phyloP scores from a whole-genome alignment of 2,797 vertebrate genomes.

The Paguma larvata region DNA sequence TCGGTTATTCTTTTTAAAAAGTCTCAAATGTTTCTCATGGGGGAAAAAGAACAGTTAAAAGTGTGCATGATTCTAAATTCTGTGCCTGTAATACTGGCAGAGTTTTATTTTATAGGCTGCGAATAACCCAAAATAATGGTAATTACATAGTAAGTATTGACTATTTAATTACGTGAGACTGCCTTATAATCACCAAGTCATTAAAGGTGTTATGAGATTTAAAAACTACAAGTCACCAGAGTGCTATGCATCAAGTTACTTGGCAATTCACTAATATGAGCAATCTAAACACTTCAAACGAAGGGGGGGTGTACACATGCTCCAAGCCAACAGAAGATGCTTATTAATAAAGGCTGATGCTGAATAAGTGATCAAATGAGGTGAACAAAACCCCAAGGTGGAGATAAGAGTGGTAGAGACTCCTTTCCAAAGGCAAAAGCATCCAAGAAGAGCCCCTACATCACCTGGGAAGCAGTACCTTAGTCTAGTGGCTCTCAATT shows the following conservation, averaged over 20 bases:
- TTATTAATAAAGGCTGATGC: background rate
- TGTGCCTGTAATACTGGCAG: slow-evolving; percentile 35
- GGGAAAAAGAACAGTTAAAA: slow-evolving; percentile 53
- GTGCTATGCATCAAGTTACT: background rate
- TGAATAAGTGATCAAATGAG: background rate
- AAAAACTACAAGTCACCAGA: background rate
- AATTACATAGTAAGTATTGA: slow-evolving; percentile 82
- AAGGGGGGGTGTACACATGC: background rate
- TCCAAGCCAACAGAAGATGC: background rate
- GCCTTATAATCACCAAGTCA: slow-evolving; percentile 75
- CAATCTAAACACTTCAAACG: background rate
- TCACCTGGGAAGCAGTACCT: background rate
- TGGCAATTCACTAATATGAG: background rate
- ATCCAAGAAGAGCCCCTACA: background rate
- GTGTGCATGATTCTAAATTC: background rate
- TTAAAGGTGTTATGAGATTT: slow-evolving; percentile 58
- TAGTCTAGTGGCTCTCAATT: background rate
- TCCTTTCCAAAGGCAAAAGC: background rate
- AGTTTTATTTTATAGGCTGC: slow-evolving; percentile 74
- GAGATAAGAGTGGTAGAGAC: background rate
- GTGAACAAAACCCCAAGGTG: background rate
- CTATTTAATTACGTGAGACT: slow-evolving; percentile 85
- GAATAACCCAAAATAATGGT: slow-evolving; percentile 66
- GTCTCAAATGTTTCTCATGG: slow-evolving; percentile 5
- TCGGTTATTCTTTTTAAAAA: slow-evolving; percentile 27